Evolutionary conservation across 2,888 invertebrate species (phyloP).

Genomic region (Chymomyza fuscimana): DNA sequence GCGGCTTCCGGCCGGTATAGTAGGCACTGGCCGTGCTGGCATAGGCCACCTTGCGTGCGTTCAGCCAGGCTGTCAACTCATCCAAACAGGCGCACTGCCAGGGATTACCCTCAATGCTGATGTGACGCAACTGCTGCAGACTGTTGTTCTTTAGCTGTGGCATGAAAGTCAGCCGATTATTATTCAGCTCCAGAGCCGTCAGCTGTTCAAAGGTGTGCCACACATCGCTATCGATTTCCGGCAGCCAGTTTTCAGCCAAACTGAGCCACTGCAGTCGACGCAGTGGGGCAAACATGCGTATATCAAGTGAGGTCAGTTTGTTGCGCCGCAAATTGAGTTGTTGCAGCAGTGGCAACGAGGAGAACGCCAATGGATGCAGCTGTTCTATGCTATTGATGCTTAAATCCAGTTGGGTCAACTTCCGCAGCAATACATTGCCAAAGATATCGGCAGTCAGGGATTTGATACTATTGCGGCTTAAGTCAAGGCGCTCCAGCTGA

Average conservation of each 20-base stretch:
- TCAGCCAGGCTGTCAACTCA: conserved; percentile 66
- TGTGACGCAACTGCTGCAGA: conserved; percentile 55
- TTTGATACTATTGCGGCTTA: conserved; percentile 66
- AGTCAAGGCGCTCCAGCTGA: conserved; percentile 60
- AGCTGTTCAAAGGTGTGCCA: conserved; percentile 53
- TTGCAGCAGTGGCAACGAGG: conserved; percentile 63
- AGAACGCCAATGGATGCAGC: conserved; percentile 65
- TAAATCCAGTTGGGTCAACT: conserved; percentile 60
- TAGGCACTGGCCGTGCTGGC: conserved; percentile 59
- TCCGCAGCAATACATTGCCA: conserved; percentile 51
- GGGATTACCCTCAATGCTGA: conserved; percentile 76
- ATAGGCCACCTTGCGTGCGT: conserved; percentile 56
- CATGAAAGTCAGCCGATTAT: conserved; percentile 76
- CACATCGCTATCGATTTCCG: conserved; percentile 59
- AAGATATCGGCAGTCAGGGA: conserved; percentile 58
- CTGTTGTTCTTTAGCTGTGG: conserved; percentile 49
- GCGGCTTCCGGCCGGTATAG: conserved; percentile 69
- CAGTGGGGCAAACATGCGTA: conserved; percentile 71
- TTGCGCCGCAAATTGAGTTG: conserved; percentile 72
- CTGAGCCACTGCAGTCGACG: conserved; percentile 67
- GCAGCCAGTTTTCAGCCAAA: conserved; percentile 69
- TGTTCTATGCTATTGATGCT: conserved; percentile 62
- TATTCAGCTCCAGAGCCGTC: conserved; percentile 67
- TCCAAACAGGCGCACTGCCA: conserved; percentile 78
- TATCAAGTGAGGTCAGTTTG: conserved; percentile 61